Evolutionary conservation across 2,113 vertebrate species (phyloP).

Genomic region (Otis tarda): DNA sequence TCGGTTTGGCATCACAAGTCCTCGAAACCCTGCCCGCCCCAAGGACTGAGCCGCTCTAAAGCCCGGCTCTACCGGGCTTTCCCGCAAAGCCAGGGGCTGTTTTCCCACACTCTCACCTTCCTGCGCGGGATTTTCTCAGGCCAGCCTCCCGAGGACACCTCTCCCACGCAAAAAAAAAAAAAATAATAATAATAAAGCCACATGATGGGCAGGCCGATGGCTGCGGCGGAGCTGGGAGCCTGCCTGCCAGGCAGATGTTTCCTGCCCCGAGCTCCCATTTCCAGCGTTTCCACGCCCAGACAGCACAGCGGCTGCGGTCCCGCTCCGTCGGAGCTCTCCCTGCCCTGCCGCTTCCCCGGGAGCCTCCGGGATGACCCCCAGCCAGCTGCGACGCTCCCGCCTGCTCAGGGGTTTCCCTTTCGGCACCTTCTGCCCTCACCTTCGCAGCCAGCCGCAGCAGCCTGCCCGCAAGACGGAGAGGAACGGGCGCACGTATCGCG

Average conservation of each 20-base stretch:
- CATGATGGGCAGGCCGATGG: too few species aligned
- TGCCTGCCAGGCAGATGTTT: neutral
- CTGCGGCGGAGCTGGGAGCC: too few species aligned
- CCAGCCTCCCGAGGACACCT: neutral
- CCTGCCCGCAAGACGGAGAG: neutral
- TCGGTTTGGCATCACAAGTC: neutral
- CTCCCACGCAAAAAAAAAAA: neutral
- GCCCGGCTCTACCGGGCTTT: neutral
- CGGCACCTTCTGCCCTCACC: neutral
- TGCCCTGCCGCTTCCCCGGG: neutral
- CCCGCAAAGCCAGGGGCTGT: neutral
- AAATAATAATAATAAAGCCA: too few species aligned
- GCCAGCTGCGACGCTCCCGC: neutral
- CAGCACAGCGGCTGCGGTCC: neutral
- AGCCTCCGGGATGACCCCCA: neutral
- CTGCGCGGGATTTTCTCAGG: neutral
- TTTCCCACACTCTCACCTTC: neutral
- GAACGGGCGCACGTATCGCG: neutral
- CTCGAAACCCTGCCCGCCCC: accelerated
- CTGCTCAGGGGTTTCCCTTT: neutral
- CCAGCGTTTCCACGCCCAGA: neutral
- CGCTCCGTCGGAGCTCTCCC: neutral
- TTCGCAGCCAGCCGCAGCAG: neutral
- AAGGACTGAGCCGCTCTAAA: neutral
- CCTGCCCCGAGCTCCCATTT: neutral